Base-by-base conservation (phyloP, 1,140 invertebrate genomes). In the Elysia chlorotica region DNA sequence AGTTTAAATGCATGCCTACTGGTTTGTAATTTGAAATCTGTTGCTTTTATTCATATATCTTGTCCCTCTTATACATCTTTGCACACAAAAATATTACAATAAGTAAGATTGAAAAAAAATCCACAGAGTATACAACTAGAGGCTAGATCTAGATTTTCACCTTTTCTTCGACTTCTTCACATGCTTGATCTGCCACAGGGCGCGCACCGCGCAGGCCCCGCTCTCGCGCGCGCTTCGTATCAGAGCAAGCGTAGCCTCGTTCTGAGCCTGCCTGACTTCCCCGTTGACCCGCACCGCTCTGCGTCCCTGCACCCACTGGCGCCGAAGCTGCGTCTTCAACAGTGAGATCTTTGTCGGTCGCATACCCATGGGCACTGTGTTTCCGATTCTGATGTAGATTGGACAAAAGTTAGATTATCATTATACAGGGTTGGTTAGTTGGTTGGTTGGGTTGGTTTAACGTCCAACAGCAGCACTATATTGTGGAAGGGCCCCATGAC, bases 341-440 rank as follows among this genome's bases (percentile, higher is more conserved):
- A 86, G 63, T 17, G 81, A 79, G 57, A 84, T 71, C 54, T 85
- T 84, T 30, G 83, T 81, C 68, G 80, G 80, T 68, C 85, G 73
- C 70, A 85, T 72, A 14, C 57, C 62, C 59, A 65, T 65, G 17
- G 76, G 73, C 30, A 79, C 66, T 61, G 80, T 76, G 69, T 81
- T 80, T 71, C 74, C 74, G n/a, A 80, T 35, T 30, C 73, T 74
- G 73, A 31, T 19, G 17, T 31, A 57, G 17, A n/a, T n/a, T n/a
- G n/a, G n/a, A n/a, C n/a, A n/a, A n/a, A n/a, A n/a, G n/a, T n/a
- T n/a, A n/a, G n/a, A n/a, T n/a, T n/a, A n/a, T n/a, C n/a, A n/a
- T n/a, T n/a, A n/a, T n/a, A n/a, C n/a, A n/a, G n/a, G n/a, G n/a
- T n/a, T n/a, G n/a, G n/a, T n/a, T n/a, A n/a, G n/a, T n/a, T n/a